Conservation (phyloP, 2,113 vertebrate genomes). For the Aegypius monachus region DNA sequence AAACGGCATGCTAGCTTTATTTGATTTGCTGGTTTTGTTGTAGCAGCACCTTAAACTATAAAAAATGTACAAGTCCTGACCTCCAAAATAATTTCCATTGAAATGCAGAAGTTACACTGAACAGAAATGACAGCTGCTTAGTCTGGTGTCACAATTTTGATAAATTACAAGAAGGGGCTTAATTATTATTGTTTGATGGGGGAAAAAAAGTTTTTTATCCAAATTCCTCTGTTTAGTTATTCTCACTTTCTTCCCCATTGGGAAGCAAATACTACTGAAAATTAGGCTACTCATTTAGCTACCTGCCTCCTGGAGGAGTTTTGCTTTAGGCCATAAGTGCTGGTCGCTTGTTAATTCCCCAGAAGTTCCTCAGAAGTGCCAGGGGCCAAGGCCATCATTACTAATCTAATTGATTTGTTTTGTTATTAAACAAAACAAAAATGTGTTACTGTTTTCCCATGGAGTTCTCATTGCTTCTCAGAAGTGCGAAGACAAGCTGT, state of each 20-base stretch:
- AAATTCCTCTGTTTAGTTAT: neutral
- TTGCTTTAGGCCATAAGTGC: conserved; percentile 24
- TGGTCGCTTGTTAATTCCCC: conserved; percentile 32
- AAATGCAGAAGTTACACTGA: neutral
- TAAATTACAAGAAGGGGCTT: neutral
- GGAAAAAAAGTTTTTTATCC: rapidly evolving
- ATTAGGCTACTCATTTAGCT: neutral
- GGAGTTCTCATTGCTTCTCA: neutral
- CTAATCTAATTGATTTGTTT: conserved; percentile 50
- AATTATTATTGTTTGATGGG: neutral
- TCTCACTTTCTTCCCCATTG: neutral
- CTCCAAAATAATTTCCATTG: neutral
- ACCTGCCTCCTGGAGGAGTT: neutral
- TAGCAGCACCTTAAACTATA: neutral
- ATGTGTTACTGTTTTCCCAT: neutral
- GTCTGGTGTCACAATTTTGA: neutral
- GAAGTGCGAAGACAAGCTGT: neutral
- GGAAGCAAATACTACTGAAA: neutral
- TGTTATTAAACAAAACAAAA: conserved; percentile 51
- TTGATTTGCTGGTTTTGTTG: neutral
- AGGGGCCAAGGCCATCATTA: neutral
- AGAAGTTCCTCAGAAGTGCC: conserved; percentile 35
- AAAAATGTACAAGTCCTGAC: neutral
- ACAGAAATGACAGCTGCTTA: neutral
- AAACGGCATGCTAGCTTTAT: neutral